Conservation (phyloP, 1,140 invertebrate species). For the Homarus americanus region DNA sequence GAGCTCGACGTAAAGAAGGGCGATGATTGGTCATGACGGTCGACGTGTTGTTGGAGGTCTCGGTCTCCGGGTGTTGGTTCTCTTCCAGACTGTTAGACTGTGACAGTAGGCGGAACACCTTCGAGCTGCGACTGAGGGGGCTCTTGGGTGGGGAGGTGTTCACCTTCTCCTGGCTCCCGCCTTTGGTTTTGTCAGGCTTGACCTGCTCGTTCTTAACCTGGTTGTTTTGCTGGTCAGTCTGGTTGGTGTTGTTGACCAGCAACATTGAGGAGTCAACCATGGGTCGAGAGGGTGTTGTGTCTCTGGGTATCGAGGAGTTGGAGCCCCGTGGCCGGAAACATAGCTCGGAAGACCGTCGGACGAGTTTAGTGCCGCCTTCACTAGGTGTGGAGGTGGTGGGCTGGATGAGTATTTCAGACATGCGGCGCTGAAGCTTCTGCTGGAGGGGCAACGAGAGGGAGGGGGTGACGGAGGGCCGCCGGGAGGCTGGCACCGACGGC, state of each 20-base stretch:
- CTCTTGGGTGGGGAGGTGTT: slow-evolving; percentile 33
- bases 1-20: slow-evolving; percentile 55
- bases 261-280: neutral
- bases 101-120: slow-evolving; percentile 6
- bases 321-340: slow-evolving; percentile 37
- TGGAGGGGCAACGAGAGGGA: slow-evolving; percentile 72
- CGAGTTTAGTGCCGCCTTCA: slow-evolving; percentile 40
- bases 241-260: neutral
- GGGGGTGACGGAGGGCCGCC: slow-evolving; percentile 85
- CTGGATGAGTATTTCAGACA: slow-evolving; percentile 74
- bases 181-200: neutral
- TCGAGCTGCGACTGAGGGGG: slow-evolving; percentile 23
- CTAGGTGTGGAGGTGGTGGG: slow-evolving; percentile 28
- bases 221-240: neutral
- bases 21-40: slow-evolving; percentile 30
- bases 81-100: slow-evolving; percentile 57
- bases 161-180: slow-evolving; percentile 1
- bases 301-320: slow-evolving; percentile 26
- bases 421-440: slow-evolving; percentile 65
- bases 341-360: slow-evolving; percentile 64
- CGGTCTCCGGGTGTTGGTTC: slow-evolving; percentile 1
- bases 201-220: neutral
- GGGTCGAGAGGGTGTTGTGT: slow-evolving; percentile 7
- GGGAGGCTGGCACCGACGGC: slow-evolving; percentile 86
- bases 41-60: neutral